These are phyloP conservation scores for Rattus norvegicus DNA, from an alignment of 2,113 vertebrate species.

Conservation along the genomic window GRCr8 NC_086029.1:63395501-63396000, in stretches of 20 bases:
- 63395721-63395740: slow-evolving; percentile 48
- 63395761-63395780: slow-evolving; percentile 56
- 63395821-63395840: slow-evolving; percentile 62
- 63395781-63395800: slow-evolving; percentile 57
- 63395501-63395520: slow-evolving; percentile 8
- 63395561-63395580: neutral
- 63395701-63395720: slow-evolving; percentile 6
- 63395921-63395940: slow-evolving; percentile 70
- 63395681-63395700: slow-evolving; percentile 42
- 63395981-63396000: neutral
- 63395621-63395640: neutral
- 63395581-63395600: neutral
- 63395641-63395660: neutral
- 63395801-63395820: slow-evolving; percentile 52
- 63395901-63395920: slow-evolving; percentile 73
- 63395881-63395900: slow-evolving; percentile 63
- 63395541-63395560: neutral
- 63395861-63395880: slow-evolving; percentile 73
- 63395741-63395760: slow-evolving; percentile 48
- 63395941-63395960: slow-evolving; percentile 72
- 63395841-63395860: slow-evolving; percentile 68
- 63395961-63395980: slow-evolving; percentile 1
- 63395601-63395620: neutral
- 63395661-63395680: slow-evolving; percentile 1
- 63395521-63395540: neutral